phyloP scores from a whole-genome alignment of 2,797 vertebrate species.

The Hydrophis major region DNA sequence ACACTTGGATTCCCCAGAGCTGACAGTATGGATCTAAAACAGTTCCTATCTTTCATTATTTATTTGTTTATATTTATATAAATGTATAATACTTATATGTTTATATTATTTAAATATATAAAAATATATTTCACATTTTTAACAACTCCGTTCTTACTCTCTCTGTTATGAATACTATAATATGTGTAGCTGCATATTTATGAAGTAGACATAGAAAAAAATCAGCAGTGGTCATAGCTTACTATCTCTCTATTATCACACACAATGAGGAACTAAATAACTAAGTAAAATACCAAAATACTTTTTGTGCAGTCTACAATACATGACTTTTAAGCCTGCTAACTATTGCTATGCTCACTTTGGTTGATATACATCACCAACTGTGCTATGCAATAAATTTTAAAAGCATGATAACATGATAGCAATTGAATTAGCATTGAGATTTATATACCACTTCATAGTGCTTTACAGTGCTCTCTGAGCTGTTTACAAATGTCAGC shows the following conservation, averaged over 20 bases:
- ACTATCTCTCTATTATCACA: slow-evolving; percentile 44
- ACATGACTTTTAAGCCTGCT: not conserved
- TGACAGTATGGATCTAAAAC: not conserved
- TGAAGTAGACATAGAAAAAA: slow-evolving; percentile 59
- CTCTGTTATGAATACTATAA: slow-evolving; percentile 45
- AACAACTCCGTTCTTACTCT: not conserved
- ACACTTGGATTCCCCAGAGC: not conserved
- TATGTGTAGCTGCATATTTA: slow-evolving; percentile 49
- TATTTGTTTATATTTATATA: not conserved
- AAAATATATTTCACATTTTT: not conserved
- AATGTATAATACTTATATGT: not conserved
- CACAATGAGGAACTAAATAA: slow-evolving; percentile 32
- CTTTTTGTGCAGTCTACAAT: slow-evolving; percentile 34
- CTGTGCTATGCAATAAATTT: not conserved
- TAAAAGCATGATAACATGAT: not conserved
- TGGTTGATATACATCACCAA: not conserved
- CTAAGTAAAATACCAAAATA: slow-evolving; percentile 24
- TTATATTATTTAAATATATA: not conserved
- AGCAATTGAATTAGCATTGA: not conserved
- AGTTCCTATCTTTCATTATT: not conserved
- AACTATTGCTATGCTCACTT: not conserved
- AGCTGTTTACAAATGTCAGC: not conserved
- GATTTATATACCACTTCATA: not conserved
- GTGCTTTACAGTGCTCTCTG: not conserved
- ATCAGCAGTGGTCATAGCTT: slow-evolving; percentile 32